These are phyloP conservation scores for Irena cyanogastra DNA, from an alignment of 2,113 vertebrate species.

Conservation along the genomic window DNA sequence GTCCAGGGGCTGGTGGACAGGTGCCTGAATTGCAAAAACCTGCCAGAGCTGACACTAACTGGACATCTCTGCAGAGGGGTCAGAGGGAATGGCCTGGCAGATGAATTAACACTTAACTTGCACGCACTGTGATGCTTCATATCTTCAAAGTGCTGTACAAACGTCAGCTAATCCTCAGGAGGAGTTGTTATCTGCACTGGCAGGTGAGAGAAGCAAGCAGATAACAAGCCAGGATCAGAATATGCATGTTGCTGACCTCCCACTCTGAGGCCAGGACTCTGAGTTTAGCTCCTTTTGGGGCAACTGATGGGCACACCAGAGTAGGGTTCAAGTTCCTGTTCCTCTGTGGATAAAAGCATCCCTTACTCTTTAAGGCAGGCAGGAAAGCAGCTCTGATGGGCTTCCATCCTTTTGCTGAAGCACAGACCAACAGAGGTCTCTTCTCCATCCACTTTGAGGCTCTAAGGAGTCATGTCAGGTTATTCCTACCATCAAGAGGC, in stretches of 20 bases:
- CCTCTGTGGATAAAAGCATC: neutral
- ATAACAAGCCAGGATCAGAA: constrained; percentile 9
- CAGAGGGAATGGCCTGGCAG: constrained; percentile 16
- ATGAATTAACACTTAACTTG: constrained; percentile 39
- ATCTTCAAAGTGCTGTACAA: neutral
- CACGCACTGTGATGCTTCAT: neutral
- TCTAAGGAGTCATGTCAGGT: neutral
- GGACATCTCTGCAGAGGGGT: constrained; percentile 7
- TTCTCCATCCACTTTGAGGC: neutral
- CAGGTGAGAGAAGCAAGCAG: constrained; percentile 29
- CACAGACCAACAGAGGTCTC: neutral
- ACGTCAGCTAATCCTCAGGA: constrained; percentile 35
- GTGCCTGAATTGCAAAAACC: constrained; percentile 36
- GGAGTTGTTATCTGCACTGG: constrained; percentile 24
- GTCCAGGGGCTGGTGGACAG: constrained; percentile 51
- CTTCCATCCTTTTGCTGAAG: neutral
- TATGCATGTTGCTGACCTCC: constrained; percentile 22
- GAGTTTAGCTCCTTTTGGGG: neutral
- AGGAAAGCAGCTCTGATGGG: neutral
- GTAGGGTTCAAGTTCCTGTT: neutral
- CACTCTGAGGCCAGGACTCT: neutral
- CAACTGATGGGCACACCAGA: neutral
- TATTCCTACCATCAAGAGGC: neutral
- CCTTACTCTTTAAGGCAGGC: neutral
- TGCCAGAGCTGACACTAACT: constrained; percentile 44